Evolutionary conservation across 2,113 vertebrate species (phyloP).

Genomic region (Eublepharis macularius): DNA sequence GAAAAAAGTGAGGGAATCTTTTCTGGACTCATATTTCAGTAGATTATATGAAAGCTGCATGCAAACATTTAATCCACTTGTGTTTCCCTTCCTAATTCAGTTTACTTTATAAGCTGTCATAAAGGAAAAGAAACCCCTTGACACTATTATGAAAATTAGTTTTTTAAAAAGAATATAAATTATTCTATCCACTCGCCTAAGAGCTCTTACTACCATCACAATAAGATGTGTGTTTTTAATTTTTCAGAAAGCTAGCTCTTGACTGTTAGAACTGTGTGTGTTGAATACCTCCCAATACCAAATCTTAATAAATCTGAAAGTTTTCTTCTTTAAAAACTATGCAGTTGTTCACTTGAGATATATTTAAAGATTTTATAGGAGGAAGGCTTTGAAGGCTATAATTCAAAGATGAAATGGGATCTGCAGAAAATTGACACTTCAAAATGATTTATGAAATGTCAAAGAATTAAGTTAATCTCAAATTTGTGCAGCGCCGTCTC

Average conservation of each 20-base stretch:
- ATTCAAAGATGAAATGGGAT: constrained; percentile 22
- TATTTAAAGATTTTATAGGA: background rate
- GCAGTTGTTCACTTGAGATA: constrained; percentile 3
- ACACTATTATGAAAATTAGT: background rate
- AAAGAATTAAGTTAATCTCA: constrained; percentile 34
- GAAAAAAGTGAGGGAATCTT: background rate
- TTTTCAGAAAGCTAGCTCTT: background rate
- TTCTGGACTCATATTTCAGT: background rate
- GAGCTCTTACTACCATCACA: background rate
- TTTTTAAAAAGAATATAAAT: background rate
- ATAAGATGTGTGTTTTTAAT: background rate
- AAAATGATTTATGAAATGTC: constrained; percentile 23
- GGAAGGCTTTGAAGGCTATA: background rate
- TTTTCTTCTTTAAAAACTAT: background rate
- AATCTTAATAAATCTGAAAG: fast-evolving
- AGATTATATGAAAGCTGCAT: background rate
- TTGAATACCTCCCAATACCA: background rate
- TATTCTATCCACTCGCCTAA: background rate
- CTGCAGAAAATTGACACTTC: constrained; percentile 11
- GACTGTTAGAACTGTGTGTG: background rate
- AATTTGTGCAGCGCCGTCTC: constrained; percentile 29
- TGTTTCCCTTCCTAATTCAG: background rate
- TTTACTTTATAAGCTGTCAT: background rate
- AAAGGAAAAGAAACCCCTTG: background rate
- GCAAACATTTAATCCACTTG: background rate